phyloP scores from a whole-genome alignment of 2,113 vertebrate genomes.

The Calcarius ornatus region DNA sequence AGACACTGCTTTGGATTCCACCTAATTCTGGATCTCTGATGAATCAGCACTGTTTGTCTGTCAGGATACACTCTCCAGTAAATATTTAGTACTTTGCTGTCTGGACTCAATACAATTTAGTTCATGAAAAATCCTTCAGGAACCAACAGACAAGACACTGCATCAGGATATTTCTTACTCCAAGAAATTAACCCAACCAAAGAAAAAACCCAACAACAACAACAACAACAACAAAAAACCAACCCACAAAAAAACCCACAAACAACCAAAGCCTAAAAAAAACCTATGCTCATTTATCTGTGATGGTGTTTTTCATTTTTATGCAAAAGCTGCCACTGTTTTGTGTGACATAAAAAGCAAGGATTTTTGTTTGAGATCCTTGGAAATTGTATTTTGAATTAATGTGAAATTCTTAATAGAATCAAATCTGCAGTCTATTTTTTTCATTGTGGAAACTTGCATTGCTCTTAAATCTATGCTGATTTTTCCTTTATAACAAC shows the following conservation, averaged over 20 bases:
- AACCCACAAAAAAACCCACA: accelerated
- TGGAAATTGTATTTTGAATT: neutral
- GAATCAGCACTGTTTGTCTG: neutral
- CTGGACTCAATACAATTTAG: neutral
- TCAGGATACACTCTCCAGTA: neutral
- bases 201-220: neutral
- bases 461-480: neutral
- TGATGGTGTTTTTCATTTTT: neutral
- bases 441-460: neutral
- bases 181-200: neutral
- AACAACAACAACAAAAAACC: neutral
- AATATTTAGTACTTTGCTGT: neutral
- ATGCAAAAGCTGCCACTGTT: neutral
- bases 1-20: neutral
- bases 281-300: accelerated
- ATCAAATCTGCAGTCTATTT: neutral
- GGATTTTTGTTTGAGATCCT: neutral
- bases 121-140: neutral
- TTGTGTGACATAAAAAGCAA: neutral
- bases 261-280: neutral
- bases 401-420: neutral
- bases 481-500: neutral
- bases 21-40: neutral
- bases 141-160: neutral
- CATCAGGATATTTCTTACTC: neutral